Base-by-base conservation (phyloP, 2,888 invertebrate species). In the Harpalus rufipes region DNA sequence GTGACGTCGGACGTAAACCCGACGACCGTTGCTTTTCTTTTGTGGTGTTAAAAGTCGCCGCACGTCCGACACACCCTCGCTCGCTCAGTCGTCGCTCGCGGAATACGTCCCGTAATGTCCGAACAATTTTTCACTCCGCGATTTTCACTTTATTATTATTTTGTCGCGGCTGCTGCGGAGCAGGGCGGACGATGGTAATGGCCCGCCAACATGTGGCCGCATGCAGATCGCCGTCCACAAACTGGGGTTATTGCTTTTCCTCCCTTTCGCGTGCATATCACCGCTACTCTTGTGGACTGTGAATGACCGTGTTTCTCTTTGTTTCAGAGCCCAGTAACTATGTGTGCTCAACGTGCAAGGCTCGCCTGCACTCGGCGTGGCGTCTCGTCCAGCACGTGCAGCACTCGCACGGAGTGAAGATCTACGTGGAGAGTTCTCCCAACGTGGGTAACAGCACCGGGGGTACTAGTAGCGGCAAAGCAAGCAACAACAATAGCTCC, bases 331-430 rank as follows among this genome's bases (percentile, higher is more conserved):
- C 98, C 87, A 96, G 96, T 92, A 97, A 96, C 93, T 96, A 98
- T 91, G 96, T 97, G 87, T 99, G 98, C 90, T 96, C 96, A 72
- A 97, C 98, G 87, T 99, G 99, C 93, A 97, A 97, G 89, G 96
- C 96, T 86, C 95, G 96, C 78, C 95, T 97, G 88, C 95, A 95
- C 88, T 98, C 98, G n/a, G 98, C 99, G 7, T 99, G 99, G 99
- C 94, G 96, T 85, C 93, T 99, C 86, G 94, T 99, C 59, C 98
- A 98, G 90, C 99, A 99, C 91, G 98, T 97, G 39, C 98, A 99
- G 91, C 96, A 96, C 89, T 95, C 96, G 85, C 99, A 99, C 89
- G 98, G 98, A 18, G 95, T 98, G 86, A 96, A 97, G 91, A 97
- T 99, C 89, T 99, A 98, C 92, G 94, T 96, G 81, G 96, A 96